Base-by-base conservation (phyloP, 2,113 vertebrate genomes). In the Romanogobio albipinnatus region DNA sequence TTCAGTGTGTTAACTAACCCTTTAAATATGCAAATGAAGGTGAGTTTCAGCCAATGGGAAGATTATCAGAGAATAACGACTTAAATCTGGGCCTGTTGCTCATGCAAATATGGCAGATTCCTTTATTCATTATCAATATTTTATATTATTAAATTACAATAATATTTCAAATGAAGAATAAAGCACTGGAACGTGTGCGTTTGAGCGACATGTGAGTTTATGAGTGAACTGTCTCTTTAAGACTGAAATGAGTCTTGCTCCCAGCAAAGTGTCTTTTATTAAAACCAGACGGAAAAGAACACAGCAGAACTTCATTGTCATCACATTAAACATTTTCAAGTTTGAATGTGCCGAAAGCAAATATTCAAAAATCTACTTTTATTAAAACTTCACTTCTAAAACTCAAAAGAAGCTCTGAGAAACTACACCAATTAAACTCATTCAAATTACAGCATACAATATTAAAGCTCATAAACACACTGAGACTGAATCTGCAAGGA, bases 391-490 rank as follows among this genome's bases (percentile, higher is more conserved):
- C 22, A 22, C 51, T 61, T 47, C 10, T 56, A 19, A 4, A 14
- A 39, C 29, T 68, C 2, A n/a, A 66, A 19, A 56, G 8, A 8
- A 56, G 17, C 61, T 59, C 53, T 15, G 24, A 83, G 43, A 39
- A 76, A 62, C 24, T 17, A 33, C 73, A 77, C 29, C 59, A 64
- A 19, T 43, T 19, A 22, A 85, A 29, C 59, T 26, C 45, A 73
- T 15, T 73, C 36, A 17, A 43, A 73, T 49, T 49, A 29, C 79
- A 88, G 29, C 78, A 70, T 68, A 7, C n/a, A 77, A 82, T 51
- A 83, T 84, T 76, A 75, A 70, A 71, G 49, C 49, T 43, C 62
- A 71, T 74, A 84, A 71, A 81, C 76, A 29, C 66, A 22, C 58
- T 26, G 24, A 59, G 62, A 64, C 19, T 56, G 62, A 62, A 86